Evolutionary conservation across 2,113 vertebrate genomes (phyloP).

Genomic region (Macrotus californicus): DNA sequence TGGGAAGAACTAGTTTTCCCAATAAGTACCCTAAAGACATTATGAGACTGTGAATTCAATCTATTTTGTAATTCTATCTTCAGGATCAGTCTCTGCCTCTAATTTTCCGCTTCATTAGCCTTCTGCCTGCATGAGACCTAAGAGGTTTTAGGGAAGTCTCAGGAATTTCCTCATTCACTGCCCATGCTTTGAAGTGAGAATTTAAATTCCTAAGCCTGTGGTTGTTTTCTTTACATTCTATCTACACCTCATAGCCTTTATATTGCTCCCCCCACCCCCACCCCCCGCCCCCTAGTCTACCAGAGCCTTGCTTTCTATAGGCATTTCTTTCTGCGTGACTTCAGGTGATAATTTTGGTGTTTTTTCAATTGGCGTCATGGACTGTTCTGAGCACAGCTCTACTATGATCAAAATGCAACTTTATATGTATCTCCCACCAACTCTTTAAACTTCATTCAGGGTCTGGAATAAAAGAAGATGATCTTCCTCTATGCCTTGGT

Average conservation of each 20-base stretch:
- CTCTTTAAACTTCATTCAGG: background rate
- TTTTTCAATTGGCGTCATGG: background rate
- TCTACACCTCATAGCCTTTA: background rate
- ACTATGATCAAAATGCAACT: background rate
- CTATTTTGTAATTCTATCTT: background rate
- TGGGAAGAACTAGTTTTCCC: background rate
- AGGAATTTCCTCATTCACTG: background rate
- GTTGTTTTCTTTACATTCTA: background rate
- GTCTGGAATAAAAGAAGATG: background rate
- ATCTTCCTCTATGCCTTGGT: background rate
- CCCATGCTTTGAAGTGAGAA: constrained; percentile 18
- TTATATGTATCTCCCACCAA: background rate
- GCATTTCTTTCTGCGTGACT: background rate
- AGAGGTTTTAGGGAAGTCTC: background rate
- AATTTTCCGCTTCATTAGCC: constrained; percentile 8
- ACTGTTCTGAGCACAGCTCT: background rate
- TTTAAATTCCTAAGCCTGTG: background rate
- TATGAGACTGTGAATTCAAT: background rate
- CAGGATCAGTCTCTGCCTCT: background rate
- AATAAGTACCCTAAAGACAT: background rate
- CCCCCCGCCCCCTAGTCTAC: no score
- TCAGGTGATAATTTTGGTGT: background rate
- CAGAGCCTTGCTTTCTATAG: background rate
- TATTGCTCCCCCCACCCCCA: no score
- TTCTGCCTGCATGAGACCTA: background rate